Evolutionary conservation across 1,140 invertebrate genomes (phyloP).

Genomic region (Oncopodura yosiiana): DNA sequence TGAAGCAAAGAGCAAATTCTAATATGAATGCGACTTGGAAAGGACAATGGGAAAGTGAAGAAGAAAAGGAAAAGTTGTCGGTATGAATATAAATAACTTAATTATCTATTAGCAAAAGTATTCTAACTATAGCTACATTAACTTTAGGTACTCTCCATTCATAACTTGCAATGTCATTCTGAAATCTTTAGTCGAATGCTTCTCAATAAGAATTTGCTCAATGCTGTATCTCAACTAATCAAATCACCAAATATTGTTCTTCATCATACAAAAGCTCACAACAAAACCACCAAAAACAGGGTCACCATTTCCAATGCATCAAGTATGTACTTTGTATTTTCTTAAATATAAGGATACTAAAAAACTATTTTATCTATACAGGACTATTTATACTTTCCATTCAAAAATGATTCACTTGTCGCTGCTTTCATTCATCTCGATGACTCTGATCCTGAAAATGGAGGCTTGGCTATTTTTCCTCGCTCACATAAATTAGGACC

Average conservation of each 20-base stretch:
- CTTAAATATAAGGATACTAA: too few species aligned
- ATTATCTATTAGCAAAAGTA: not conserved
- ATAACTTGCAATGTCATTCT: constrained; percentile 51
- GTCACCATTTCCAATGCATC: constrained; percentile 53
- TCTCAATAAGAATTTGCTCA: constrained; percentile 46
- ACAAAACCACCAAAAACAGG: constrained; percentile 53
- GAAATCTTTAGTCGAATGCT: constrained; percentile 47
- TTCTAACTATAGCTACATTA: not conserved
- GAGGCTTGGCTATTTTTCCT: constrained; percentile 52
- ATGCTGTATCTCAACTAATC: constrained; percentile 50
- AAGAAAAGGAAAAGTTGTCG: not conserved
- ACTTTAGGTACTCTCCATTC: constrained; percentile 45
- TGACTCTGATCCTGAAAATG: constrained; percentile 50
- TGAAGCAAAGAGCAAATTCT: constrained; percentile 38
- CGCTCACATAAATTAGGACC: constrained; percentile 54
- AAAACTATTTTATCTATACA: constrained; percentile 31
- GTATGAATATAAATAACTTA: not conserved
- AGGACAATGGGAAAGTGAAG: constrained; percentile 38
- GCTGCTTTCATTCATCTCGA: constrained; percentile 54
- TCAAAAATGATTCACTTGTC: constrained; percentile 50
- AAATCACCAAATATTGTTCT: constrained; percentile 48
- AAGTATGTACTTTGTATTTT: constrained; percentile 33
- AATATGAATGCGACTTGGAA: constrained; percentile 45
- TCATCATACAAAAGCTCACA: constrained; percentile 54
- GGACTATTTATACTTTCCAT: constrained; percentile 57